phyloP scores from a whole-genome alignment of 2,113 vertebrate species.

The Solea senegalensis region DNA sequence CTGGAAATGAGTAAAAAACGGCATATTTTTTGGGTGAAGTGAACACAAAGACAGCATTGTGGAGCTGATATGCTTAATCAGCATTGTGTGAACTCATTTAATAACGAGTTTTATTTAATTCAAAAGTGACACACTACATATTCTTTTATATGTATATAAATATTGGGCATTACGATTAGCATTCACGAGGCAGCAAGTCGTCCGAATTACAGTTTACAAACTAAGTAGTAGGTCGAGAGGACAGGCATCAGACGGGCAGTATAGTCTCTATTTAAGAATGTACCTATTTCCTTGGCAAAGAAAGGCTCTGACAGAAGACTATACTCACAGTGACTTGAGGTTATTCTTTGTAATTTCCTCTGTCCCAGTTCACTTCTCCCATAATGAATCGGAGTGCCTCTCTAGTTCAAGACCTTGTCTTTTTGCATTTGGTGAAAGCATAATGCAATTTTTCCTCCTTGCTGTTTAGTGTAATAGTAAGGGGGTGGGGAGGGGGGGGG shows the following conservation, averaged over 20 bases:
- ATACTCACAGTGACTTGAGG: slow-evolving; percentile 16
- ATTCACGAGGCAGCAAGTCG: neutral
- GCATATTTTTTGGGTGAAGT: too few species aligned
- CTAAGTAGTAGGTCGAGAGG: neutral
- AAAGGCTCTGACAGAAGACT: slow-evolving; percentile 15
- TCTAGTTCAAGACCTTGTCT: slow-evolving; percentile 16
- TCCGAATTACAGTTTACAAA: neutral
- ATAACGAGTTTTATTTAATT: too few species aligned
- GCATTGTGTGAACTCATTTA: too few species aligned
- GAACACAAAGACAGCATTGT: too few species aligned
- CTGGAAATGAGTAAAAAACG: too few species aligned
- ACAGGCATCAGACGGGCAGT: neutral
- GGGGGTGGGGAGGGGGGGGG: neutral
- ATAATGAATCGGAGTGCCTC: slow-evolving; percentile 24
- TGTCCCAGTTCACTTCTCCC: slow-evolving; percentile 13
- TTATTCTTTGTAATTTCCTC: slow-evolving; percentile 32
- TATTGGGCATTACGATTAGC: neutral
- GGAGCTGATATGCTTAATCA: too few species aligned
- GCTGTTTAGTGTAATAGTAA: slow-evolving; percentile 19
- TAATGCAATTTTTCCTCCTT: slow-evolving; percentile 11
- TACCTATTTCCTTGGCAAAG: neutral
- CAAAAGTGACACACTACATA: too few species aligned
- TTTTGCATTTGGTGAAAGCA: slow-evolving; percentile 32
- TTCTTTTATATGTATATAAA: neutral
- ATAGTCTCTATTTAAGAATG: too few species aligned